Base-by-base conservation (phyloP, 2,797 vertebrate genomes). In the Siniperca obscura region DNA sequence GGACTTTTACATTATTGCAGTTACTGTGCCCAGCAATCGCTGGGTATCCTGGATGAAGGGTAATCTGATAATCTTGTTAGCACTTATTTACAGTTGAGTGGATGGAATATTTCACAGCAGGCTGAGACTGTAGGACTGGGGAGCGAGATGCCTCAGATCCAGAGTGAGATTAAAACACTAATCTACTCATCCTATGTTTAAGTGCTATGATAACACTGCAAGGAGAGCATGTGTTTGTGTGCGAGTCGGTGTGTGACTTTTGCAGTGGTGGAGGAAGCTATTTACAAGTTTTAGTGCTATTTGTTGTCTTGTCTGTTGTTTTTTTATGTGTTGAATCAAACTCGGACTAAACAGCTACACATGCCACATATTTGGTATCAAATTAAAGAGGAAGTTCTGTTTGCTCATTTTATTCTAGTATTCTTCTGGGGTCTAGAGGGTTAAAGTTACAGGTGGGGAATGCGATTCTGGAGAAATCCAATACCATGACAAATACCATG, bases 21-120 rank as follows among this genome's bases (percentile, higher is more conserved):
- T 62, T 68, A 69, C 76, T 78, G 86, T 82, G 78, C 88, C 88
- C 83, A 86, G 90, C 81, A 89, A 91, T 88, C 27, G 27, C 48
- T 9, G 68, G 62, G 22, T 81, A 76, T 75, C 76, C 76, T 65
- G 79, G 84, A 90, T 88, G 81, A 86, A 86, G 79, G 68, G 59
- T 92, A 92, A 93, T 94, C 91, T 91, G 81, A 88, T 93, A 90
- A 94, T 94, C 92, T 91, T 92, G 89, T 93, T 93, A 91, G 87
- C 75, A 86, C 57, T 88, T 92, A 92, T 94, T 91, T 93, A 90
- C 91, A 92, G 84, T 80, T 60, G 83, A 92, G 88, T 80, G 84
- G 88, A 81, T 81, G 84, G 70, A 84, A 84, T 90, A 89, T 89
- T 84, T 90, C 87, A 85, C 91, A 92, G 88, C 87, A 86, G 71